These are phyloP conservation scores for Karalla daura DNA, from an alignment of 2,797 vertebrate species.

Conservation along the genomic window DNA sequence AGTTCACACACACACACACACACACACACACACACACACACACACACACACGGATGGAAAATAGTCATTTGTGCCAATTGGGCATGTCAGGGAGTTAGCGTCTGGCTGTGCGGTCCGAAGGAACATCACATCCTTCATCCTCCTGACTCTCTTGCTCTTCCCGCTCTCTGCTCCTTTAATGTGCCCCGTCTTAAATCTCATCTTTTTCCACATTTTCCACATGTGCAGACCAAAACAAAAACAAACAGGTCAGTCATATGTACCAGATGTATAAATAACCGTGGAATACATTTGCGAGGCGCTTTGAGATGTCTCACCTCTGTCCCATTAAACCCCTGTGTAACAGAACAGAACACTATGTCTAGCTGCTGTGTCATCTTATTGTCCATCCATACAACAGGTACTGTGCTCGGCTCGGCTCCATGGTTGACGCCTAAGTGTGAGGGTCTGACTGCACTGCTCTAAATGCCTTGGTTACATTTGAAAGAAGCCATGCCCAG, in stretches of 20 bases:
- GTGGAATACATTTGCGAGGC: too few relatives aligned
- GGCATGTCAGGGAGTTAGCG: conserved; percentile 8
- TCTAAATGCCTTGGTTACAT: not conserved
- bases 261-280: too few relatives aligned
- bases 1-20: conserved; percentile 17
- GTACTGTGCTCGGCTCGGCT: too few relatives aligned
- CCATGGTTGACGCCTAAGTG: too few relatives aligned
- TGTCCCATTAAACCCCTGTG: too few relatives aligned
- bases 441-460: not conserved
- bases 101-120: conserved; percentile 4
- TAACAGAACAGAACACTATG: too few relatives aligned
- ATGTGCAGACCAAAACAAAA: too few relatives aligned
- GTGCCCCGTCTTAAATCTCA: too few relatives aligned
- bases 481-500: not conserved
- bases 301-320: too few relatives aligned
- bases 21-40: too few relatives aligned
- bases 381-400: not conserved
- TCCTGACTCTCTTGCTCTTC: not conserved
- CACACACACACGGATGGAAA: conserved; percentile 33
- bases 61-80: conserved; percentile 41
- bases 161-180: not conserved
- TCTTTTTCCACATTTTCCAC: too few relatives aligned
- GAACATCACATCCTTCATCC: conserved; percentile 13
- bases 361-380: not conserved
- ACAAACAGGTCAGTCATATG: too few relatives aligned